Conservation (phyloP, 1,140 invertebrate genomes). For the Branchinecta lindahli region DNA sequence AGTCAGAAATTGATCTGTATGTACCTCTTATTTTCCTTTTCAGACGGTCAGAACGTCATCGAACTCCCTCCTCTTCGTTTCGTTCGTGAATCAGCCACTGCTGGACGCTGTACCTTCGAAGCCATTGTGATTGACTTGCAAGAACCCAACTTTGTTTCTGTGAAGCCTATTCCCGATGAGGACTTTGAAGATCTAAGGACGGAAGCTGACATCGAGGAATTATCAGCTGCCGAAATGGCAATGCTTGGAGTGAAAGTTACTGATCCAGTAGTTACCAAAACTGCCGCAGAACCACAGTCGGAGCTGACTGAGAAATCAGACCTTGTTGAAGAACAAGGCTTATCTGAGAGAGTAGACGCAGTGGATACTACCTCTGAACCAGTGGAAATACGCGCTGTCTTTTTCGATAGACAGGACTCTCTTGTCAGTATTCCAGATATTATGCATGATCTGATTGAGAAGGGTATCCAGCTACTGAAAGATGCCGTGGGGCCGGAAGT, state of each 20-base stretch:
- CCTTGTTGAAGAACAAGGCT: not conserved
- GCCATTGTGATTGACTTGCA: constrained; percentile 73
- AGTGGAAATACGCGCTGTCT: not conserved
- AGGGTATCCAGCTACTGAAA: too few species aligned
- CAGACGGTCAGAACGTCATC: constrained; percentile 57
- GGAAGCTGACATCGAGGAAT: constrained; percentile 67
- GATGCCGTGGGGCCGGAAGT: too few species aligned
- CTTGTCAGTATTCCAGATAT: not conserved
- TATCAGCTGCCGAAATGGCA: constrained; percentile 49
- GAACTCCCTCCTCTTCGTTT: constrained; percentile 75
- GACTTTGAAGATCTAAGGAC: constrained; percentile 34
- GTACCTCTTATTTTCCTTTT: constrained; percentile 20
- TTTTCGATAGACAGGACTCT: not conserved
- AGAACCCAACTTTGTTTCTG: constrained; percentile 12
- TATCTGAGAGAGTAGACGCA: not conserved
- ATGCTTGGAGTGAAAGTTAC: not conserved
- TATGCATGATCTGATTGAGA: not conserved
- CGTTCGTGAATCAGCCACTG: constrained; percentile 69
- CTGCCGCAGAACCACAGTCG: not conserved
- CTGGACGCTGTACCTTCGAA: constrained; percentile 71
- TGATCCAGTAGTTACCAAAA: not conserved
- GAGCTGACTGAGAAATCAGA: not conserved
- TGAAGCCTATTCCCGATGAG: constrained; percentile 15
- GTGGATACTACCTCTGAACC: not conserved
- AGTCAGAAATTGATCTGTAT: too few species aligned